Evolutionary conservation across 1,140 invertebrate species (phyloP).

Genomic region (Brachionus manjavacas): DNA sequence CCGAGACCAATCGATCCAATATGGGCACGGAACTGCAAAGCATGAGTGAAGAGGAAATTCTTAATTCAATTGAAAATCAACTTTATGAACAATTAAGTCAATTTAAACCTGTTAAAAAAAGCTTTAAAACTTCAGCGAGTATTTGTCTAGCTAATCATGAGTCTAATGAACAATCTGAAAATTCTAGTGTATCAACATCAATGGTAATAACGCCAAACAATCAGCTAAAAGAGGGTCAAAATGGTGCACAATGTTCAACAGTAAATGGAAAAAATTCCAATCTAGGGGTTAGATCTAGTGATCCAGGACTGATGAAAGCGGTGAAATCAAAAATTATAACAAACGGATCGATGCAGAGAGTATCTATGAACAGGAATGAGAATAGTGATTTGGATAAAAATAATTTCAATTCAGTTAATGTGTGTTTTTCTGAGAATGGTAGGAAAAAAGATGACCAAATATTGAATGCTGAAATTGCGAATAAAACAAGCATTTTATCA

Average conservation of each 20-base stretch:
- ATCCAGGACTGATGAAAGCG: background rate
- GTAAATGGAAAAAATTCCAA: background rate
- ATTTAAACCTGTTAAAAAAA: slow-evolving; percentile 26
- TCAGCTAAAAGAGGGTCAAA: background rate
- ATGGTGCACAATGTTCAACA: background rate
- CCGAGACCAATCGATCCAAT: background rate
- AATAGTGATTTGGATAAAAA: background rate
- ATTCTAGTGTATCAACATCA: background rate
- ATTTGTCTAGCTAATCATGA: background rate
- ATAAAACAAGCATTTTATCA: background rate
- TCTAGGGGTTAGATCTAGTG: background rate
- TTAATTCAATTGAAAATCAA: background rate
- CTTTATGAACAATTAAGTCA: slow-evolving; percentile 30
- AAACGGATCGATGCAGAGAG: slow-evolving; percentile 17
- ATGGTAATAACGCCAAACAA: slow-evolving; percentile 20
- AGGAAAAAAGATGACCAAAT: background rate
- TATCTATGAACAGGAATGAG: background rate
- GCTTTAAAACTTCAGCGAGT: background rate
- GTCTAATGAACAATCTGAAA: background rate
- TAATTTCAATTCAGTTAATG: background rate
- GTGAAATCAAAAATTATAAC: background rate
- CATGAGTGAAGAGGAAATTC: background rate
- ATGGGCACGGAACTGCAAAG: background rate
- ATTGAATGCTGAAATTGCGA: background rate
- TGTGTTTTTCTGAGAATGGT: background rate